Percentiles rank a stretch among this genome's conserved stretches.
Conservation (phyloP, 2,797 vertebrate genomes). For the Melanotaenia maccullochi region DNA sequence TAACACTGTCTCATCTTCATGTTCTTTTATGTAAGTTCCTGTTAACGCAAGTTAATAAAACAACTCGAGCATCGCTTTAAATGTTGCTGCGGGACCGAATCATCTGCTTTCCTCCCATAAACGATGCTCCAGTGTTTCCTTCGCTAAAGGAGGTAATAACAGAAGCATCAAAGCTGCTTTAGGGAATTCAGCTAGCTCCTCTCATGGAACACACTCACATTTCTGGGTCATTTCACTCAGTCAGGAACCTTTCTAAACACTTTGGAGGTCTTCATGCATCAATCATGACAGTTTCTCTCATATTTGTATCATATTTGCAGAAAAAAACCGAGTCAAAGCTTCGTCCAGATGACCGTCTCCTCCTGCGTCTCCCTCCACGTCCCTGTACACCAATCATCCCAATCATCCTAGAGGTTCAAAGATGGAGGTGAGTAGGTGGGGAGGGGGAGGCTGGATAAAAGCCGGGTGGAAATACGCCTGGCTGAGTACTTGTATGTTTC, state of each 20-base stretch:
- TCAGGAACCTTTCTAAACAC: neutral
- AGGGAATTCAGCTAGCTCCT: too few relatives aligned
- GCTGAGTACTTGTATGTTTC: conserved; percentile 68
- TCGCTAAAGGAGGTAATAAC: too few relatives aligned
- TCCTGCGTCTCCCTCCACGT: conserved; percentile 30
- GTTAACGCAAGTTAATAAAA: neutral
- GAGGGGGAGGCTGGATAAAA: conserved; percentile 60
- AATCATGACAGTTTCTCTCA: neutral
- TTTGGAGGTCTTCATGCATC: conserved; percentile 1
- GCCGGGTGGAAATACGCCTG: conserved; percentile 70
- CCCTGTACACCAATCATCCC: conserved; percentile 51
- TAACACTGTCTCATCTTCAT: too few relatives aligned
- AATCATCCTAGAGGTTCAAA: conserved; percentile 67
- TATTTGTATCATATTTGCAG: conserved; percentile 34
- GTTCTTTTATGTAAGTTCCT: neutral
- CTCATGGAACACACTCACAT: too few relatives aligned
- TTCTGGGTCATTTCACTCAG: too few relatives aligned
- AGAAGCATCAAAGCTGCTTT: too few relatives aligned
- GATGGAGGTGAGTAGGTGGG: conserved; percentile 68
- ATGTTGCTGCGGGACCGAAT: too few relatives aligned
- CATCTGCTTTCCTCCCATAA: neutral
- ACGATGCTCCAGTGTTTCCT: neutral
- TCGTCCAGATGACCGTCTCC: conserved; percentile 34
- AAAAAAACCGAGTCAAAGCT: conserved; percentile 40
- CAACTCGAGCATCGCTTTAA: too few relatives aligned